Conservation (phyloP, 2,797 vertebrate species). For the Sandelia bainsii region DNA sequence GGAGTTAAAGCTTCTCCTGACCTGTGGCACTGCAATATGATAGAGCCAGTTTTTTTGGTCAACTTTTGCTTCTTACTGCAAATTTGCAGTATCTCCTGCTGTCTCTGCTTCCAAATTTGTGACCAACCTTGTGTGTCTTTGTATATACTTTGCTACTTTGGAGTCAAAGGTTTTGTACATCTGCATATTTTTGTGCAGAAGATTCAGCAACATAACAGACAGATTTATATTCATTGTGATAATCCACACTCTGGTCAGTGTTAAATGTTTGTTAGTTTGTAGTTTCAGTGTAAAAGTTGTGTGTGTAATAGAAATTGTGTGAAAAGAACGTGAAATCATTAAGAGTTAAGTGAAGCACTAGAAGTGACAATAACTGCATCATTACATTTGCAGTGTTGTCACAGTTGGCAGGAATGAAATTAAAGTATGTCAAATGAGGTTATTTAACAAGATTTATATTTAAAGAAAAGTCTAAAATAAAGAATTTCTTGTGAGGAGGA, state of each 20-base stretch:
- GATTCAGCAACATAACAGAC: background rate
- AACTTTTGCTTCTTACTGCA: background rate
- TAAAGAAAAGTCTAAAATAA: too few species aligned
- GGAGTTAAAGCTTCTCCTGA: background rate
- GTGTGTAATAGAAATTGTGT: background rate
- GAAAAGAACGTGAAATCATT: slow-evolving; percentile 2
- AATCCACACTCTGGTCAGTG: background rate
- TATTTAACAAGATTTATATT: too few species aligned
- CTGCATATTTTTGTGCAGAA: background rate
- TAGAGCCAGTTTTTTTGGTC: background rate
- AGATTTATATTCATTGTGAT: background rate
- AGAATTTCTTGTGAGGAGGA: background rate
- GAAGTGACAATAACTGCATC: background rate
- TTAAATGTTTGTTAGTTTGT: background rate
- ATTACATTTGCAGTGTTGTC: background rate
- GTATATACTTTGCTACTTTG: background rate
- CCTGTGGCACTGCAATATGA: background rate
- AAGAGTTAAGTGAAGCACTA: background rate
- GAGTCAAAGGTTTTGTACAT: background rate
- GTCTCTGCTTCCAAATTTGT: background rate
- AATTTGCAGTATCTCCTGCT: background rate
- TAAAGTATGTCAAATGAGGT: background rate
- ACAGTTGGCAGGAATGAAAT: background rate
- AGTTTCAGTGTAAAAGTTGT: background rate
- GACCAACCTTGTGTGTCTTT: background rate